Evolutionary conservation across 92 coral and sea anemone species (phyloP).

Genomic region (Pocillopora meandrina): DNA sequence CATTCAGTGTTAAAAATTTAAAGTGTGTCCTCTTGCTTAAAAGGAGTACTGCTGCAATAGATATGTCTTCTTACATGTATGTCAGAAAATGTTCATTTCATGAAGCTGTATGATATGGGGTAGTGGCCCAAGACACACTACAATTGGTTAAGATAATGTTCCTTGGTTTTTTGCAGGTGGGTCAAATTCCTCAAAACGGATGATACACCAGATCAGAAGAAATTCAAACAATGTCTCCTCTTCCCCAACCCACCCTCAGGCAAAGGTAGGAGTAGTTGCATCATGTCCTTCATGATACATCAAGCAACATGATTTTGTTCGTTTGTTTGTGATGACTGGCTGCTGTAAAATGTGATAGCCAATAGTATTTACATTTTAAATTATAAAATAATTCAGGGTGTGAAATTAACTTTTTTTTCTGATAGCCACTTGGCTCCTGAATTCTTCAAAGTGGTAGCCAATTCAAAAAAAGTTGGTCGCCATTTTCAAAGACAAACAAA

Average conservation of each 20-base stretch:
- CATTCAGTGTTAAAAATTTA: not conserved
- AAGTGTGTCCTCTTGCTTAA: not conserved
- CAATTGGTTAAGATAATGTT: not conserved
- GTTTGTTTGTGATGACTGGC: not conserved
- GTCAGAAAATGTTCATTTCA: no score
- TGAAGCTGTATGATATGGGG: no score
- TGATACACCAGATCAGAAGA: slow-evolving; percentile 87
- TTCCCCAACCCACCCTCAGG: slow-evolving; percentile 68
- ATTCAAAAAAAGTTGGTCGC: no score
- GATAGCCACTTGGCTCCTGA: no score
- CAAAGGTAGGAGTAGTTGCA: slow-evolving; percentile 34
- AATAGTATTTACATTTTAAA: no score
- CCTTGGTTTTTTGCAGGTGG: slow-evolving; percentile 58
- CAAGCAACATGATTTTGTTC: not conserved
- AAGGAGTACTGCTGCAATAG: not conserved
- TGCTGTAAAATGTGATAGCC: no score
- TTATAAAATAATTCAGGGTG: no score
- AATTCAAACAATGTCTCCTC: slow-evolving; percentile 80
- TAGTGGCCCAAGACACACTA: no score
- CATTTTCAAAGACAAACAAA: no score
- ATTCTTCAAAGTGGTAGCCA: no score
- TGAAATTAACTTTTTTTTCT: no score
- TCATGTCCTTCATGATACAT: no score
- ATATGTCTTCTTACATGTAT: not conserved
- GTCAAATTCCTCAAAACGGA: slow-evolving; percentile 82